These are phyloP conservation scores for Mesembrinibis cayennensis DNA, from an alignment of 2,113 vertebrate species.

Conservation along the genomic window DNA sequence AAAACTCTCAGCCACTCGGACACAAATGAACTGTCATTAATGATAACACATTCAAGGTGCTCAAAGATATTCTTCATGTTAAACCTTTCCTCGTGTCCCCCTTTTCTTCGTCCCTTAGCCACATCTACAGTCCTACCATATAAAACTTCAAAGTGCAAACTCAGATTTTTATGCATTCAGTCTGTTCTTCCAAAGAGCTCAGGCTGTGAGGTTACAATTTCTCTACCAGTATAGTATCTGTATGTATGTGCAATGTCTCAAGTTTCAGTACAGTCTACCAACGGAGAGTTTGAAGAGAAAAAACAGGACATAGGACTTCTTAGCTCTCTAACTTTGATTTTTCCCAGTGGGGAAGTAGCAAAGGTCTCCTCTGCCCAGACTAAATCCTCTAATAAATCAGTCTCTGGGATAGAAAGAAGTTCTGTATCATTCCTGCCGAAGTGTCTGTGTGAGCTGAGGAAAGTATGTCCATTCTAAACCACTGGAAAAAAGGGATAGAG, in stretches of 20 bases:
- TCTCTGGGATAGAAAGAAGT: not conserved
- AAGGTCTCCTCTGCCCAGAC: not conserved
- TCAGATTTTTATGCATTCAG: not conserved
- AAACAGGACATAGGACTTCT: not conserved
- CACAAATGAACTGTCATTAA: not conserved
- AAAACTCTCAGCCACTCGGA: not conserved
- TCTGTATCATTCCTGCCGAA: not conserved
- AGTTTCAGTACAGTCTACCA: not conserved
- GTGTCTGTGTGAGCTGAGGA: not conserved
- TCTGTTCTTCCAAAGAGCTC: not conserved
- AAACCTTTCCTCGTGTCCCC: not conserved
- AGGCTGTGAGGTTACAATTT: not conserved
- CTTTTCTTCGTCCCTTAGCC: not conserved
- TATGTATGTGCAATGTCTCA: not conserved
- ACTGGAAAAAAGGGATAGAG: not conserved
- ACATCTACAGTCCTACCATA: not conserved
- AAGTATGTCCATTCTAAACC: not conserved
- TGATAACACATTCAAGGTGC: not conserved
- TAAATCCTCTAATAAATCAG: not conserved
- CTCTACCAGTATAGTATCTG: not conserved
- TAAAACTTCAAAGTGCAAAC: not conserved
- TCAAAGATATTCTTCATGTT: not conserved
- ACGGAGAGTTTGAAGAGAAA: not conserved
- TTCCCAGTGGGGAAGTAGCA: not conserved
- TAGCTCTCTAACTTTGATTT: not conserved